Evolutionary conservation across 2,797 vertebrate species (phyloP).

Genomic region (Propithecus perrieri): DNA sequence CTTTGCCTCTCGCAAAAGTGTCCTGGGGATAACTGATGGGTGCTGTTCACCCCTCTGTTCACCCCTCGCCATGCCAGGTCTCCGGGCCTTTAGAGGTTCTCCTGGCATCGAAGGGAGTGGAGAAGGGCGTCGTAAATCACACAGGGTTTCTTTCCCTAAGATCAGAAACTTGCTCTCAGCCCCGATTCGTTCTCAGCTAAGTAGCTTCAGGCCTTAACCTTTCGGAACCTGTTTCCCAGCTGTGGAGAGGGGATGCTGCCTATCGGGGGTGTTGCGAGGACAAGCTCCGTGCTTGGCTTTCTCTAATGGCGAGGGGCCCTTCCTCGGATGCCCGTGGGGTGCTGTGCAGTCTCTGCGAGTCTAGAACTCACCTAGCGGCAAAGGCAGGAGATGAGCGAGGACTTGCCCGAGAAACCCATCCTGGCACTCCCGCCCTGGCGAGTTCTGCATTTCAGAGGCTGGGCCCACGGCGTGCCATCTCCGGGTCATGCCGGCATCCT

Average conservation of each 20-base stretch:
- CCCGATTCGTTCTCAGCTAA: not conserved
- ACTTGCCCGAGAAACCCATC: not conserved
- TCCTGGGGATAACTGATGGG: not conserved
- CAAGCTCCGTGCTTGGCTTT: not conserved
- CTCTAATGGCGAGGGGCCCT: not conserved
- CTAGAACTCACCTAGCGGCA: not conserved
- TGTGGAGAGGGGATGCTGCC: not conserved
- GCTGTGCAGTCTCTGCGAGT: not conserved
- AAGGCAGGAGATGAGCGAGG: not conserved
- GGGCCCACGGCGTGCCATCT: not conserved
- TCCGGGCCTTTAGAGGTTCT: not conserved
- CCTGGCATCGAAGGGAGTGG: not conserved
- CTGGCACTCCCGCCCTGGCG: not conserved
- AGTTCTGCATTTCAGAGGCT: not conserved
- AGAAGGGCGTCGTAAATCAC: rapidly evolving
- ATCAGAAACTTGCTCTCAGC: not conserved
- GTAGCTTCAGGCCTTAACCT: not conserved
- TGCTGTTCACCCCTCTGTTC: rapidly evolving
- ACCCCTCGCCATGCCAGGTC: not conserved
- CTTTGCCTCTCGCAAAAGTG: not conserved
- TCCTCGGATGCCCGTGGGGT: rapidly evolving
- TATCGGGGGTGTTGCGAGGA: not conserved
- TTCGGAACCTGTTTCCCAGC: not conserved
- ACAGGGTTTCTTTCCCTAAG: not conserved
- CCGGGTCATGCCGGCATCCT: not conserved